phyloP scores from a whole-genome alignment of 2,113 vertebrate species.

The Phycodurus eques region DNA sequence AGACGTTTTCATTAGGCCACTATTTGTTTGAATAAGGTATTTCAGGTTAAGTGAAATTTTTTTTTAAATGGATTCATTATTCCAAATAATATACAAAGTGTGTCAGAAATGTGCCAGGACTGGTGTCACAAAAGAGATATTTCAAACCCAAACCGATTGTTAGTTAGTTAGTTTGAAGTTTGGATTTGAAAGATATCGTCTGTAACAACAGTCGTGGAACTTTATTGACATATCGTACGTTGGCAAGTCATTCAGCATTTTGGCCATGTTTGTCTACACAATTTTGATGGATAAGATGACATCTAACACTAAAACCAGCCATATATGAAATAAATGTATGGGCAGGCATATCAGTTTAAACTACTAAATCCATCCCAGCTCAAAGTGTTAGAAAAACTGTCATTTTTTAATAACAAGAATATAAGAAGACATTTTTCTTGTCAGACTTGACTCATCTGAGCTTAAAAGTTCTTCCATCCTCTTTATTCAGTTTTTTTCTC shows the following conservation, averaged over 20 bases:
- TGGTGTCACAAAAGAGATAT: too few species aligned
- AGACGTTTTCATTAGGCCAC: background rate
- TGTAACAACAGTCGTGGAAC: too few species aligned
- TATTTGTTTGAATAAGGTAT: too few species aligned
- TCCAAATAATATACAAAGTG: too few species aligned
- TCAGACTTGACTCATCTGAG: constrained; percentile 4
- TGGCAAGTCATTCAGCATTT: too few species aligned
- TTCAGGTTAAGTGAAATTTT: too few species aligned
- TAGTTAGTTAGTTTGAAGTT: too few species aligned
- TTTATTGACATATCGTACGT: too few species aligned
- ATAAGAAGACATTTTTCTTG: constrained; percentile 4
- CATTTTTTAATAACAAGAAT: background rate
- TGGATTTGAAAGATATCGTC: too few species aligned
- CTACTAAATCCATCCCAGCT: background rate
- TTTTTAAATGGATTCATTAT: too few species aligned
- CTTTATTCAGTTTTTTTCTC: background rate
- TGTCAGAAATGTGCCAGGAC: too few species aligned
- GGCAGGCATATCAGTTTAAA: background rate
- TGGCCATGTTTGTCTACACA: background rate
- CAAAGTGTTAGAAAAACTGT: background rate
- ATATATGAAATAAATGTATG: background rate
- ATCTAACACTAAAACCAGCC: background rate
- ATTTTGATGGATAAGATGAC: background rate
- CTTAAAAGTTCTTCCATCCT: constrained; percentile 4
- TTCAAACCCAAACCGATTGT: too few species aligned